A percentile compares a stretch with the other conserved stretches of the same genome.
phyloP scores from a whole-genome alignment of 2,113 vertebrate genomes.

The Pelobates fuscus region DNA sequence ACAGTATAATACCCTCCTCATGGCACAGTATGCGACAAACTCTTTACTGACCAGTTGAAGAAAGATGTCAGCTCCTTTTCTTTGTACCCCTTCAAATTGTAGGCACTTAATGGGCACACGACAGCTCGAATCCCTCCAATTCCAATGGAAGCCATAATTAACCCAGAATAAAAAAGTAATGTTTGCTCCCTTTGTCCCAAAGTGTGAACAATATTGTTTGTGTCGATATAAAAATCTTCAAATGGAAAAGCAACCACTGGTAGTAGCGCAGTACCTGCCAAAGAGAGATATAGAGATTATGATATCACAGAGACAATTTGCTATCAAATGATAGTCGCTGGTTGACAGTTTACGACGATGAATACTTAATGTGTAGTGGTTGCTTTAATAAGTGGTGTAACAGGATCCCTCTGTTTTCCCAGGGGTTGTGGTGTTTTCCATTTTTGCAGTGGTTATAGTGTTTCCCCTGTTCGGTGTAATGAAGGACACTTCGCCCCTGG shows the following conservation, averaged over 20 bases:
- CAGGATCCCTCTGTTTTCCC: too few species aligned
- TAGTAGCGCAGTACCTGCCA: conserved; percentile 80
- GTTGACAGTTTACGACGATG: too few species aligned
- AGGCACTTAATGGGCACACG: conserved; percentile 78
- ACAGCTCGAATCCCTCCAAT: conserved; percentile 83
- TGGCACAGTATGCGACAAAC: too few species aligned
- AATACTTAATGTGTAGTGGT: too few species aligned
- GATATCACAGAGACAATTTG: too few species aligned
- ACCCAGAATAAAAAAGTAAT: conserved; percentile 76
- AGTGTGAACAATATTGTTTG: conserved; percentile 67
- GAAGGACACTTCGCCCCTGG: too few species aligned
- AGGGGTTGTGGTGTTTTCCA: too few species aligned
- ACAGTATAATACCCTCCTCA: too few species aligned
- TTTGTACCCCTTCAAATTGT: conserved; percentile 70
- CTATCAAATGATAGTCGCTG: too few species aligned
- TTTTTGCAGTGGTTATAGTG: too few species aligned
- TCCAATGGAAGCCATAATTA: conserved; percentile 78
- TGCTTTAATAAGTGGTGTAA: too few species aligned
- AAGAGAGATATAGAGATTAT: neutral
- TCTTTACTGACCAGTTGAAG: conserved; percentile 85
- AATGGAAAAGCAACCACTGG: conserved; percentile 87
- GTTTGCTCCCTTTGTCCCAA: conserved; percentile 72
- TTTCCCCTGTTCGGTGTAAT: too few species aligned
- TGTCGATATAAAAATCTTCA: conserved; percentile 81
- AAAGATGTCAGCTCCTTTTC: conserved; percentile 77